These are phyloP conservation scores for Teleiodes luculella DNA, from an alignment of 2,888 invertebrate genomes.

Conservation along the genomic window DNA sequence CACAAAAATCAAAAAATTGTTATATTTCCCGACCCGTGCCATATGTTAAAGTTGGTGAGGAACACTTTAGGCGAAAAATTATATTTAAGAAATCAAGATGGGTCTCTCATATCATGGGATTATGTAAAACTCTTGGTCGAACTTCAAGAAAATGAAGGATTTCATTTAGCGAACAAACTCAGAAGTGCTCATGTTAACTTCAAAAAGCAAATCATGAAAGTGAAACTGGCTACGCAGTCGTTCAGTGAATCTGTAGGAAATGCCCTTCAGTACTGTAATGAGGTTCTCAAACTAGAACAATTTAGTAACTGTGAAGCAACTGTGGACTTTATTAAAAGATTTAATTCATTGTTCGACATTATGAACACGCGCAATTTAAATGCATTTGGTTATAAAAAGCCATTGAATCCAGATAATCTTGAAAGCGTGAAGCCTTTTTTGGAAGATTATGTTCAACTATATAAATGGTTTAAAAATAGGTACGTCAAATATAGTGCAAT, in stretches of 20 bases:
- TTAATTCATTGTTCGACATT: conserved; percentile 6
- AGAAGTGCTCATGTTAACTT: conserved; percentile 1
- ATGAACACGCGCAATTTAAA: not conserved
- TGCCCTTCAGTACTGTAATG: not conserved
- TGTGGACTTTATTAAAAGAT: conserved; percentile 3
- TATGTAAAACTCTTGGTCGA: not conserved
- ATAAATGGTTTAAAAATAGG: conserved; percentile 11
- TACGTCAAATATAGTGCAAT: conserved; percentile 13
- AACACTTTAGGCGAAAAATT: conserved; percentile 8
- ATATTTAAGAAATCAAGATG: not conserved
- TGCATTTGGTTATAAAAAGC: conserved; percentile 8
- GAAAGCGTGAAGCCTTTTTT: conserved; percentile 2
- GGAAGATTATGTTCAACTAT: conserved; percentile 18
- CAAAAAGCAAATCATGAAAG: conserved; percentile 12
- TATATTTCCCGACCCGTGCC: conserved; percentile 11
- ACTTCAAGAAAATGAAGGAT: conserved; percentile 14
- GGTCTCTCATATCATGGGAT: not conserved
- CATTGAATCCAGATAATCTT: not conserved
- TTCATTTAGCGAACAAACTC: conserved; percentile 11
- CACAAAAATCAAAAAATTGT: conserved; percentile 1
- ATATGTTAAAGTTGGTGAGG: conserved; percentile 13
- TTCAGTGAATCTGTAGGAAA: conserved; percentile 8
- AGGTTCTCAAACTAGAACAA: not conserved
- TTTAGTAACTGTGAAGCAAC: not conserved
- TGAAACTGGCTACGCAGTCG: conserved; percentile 8